Evolutionary conservation across 2,888 invertebrate species (phyloP), one percentile per base, ranked within the genome.

Genomic region (Electrophaes corylata): DNA sequence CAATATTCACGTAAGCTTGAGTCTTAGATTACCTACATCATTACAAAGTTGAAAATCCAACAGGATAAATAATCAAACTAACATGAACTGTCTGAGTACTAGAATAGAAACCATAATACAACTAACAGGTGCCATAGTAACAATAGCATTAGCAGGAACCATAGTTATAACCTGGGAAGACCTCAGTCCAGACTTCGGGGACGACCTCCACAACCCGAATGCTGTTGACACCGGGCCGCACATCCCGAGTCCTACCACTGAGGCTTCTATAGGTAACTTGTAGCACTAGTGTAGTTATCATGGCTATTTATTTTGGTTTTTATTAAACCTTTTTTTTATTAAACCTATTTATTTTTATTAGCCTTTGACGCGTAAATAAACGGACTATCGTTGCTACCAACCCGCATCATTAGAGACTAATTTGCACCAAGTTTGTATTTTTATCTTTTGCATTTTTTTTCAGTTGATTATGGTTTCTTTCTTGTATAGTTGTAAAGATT

Each of bases 221-320:
- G 37, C 37, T 10, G n/a, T 37, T 10, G 37, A 16, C 16, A 16
- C 8, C 16, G 8, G 26, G 10, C 2, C 16, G 3, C 11, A 19
- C 40, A 16, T 1, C 18, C n/a, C 19, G 3, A 18, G 19, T 1
- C 18, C 29, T 0, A 20, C 11, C 18, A 20, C n/a, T 11, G 45
- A 45, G 10, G 11, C 26, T 10, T n/a, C 37, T 39, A 29, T 39
- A 20, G 45, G 52, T 53, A 53, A 31, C 18, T 39, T n/a, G 26
- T 20, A 20, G 20, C n/a, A n/a, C n/a, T 20, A 5, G 20, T 10
- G 26, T 29, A 29, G 26, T 29, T 2, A 29, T 6, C 10, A 10
- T 8, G 2, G 26, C 26, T 29, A 10, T 10, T 29, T 29, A 6
- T 29, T 29, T 10, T 10, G 1, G 5, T 29, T 29, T 29, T 29